Evolutionary conservation across 2,888 invertebrate species (phyloP).

Genomic region (Calameuta idolon): DNA sequence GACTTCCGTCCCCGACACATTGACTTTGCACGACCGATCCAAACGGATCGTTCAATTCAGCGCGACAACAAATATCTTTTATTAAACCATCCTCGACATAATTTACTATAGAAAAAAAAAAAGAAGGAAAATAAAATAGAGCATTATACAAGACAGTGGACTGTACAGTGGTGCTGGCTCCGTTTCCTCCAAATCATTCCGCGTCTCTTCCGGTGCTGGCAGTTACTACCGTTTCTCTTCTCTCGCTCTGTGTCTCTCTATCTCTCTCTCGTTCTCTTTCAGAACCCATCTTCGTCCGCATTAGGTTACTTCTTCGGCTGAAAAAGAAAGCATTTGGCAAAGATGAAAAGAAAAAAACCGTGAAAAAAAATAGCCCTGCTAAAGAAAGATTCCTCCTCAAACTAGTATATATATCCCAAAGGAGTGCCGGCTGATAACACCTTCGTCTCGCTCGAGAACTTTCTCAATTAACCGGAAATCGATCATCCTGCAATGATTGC

Average conservation of each 20-base stretch:
- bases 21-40: background rate
- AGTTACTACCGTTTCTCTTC: background rate
- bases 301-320: background rate
- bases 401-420: background rate
- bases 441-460: background rate
- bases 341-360: background rate
- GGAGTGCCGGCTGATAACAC: background rate
- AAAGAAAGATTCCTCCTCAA: background rate
- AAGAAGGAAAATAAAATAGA: background rate
- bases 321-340: background rate
- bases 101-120: slow-evolving; percentile 26
- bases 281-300: background rate
- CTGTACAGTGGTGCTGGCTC: slow-evolving; percentile 34
- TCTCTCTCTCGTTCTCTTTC: slow-evolving; percentile 6
- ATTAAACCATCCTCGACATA: slow-evolving; percentile 14
- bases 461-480: background rate
- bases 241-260: slow-evolving; percentile 6
- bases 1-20: background rate
- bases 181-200: slow-evolving; percentile 8
- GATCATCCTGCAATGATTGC: background rate
- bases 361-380: background rate
- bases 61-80: background rate
- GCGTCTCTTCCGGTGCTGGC: background rate
- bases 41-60: background rate
- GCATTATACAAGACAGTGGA: slow-evolving; percentile 18